Conservation (phyloP, 2,113 vertebrate species). For the Nerophis ophidion region DNA sequence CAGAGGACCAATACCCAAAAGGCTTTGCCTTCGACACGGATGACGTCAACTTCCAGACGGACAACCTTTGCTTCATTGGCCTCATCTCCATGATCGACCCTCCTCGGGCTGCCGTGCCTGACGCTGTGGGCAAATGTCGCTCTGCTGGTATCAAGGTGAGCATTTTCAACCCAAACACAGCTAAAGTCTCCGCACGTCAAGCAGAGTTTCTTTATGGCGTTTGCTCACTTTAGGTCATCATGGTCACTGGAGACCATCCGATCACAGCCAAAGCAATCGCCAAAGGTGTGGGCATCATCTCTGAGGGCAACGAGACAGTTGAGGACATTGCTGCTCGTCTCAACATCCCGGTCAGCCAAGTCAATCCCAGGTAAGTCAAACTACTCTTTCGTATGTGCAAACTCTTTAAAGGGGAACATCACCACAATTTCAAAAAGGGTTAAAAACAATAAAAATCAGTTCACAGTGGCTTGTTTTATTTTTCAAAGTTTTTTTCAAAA, state of each 20-base stretch:
- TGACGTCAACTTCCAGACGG: conserved; percentile 85
- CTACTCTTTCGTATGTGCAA: not conserved
- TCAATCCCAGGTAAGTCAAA: conserved; percentile 80
- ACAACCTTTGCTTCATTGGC: conserved; percentile 86
- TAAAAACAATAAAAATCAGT: too few species aligned
- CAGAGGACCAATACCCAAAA: conserved; percentile 87
- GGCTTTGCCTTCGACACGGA: conserved; percentile 90
- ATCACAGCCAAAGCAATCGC: conserved; percentile 93
- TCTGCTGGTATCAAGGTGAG: conserved; percentile 85
- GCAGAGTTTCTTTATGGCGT: not conserved
- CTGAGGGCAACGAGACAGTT: conserved; percentile 88
- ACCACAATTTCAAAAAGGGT: too few species aligned
- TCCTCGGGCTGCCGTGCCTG: conserved; percentile 85
- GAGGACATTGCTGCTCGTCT: conserved; percentile 88
- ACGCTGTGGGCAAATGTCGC: conserved; percentile 87
- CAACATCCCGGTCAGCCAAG: conserved; percentile 88
- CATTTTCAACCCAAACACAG: not conserved
- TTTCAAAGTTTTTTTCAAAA: too few species aligned
- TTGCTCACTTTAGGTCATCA: conserved; percentile 73
- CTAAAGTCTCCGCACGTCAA: not conserved
- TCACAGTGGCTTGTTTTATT: too few species aligned
- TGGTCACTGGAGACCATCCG: conserved; percentile 90
- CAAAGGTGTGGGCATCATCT: conserved; percentile 91
- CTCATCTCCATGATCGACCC: conserved; percentile 95
- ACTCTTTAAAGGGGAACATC: not conserved